Evolutionary conservation across 2,888 invertebrate species (phyloP), one percentile per base, ranked within the genome.

Genomic region (Drosophila kambysellisi): DNA sequence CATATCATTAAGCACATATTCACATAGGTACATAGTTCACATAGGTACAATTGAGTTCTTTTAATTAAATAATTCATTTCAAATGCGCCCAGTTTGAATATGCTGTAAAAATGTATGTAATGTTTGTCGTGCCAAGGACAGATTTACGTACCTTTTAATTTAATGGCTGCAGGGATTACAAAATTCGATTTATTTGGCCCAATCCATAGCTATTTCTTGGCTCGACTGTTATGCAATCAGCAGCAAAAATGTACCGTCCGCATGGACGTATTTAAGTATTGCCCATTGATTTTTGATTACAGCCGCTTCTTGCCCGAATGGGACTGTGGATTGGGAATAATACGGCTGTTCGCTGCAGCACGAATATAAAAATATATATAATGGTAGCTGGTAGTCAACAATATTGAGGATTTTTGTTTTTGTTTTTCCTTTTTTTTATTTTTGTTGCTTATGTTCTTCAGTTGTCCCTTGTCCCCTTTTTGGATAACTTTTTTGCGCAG

Each of bases 241-340:
- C 70, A 69, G 71, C 72, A 73, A 78, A 71, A 76, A 74, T 86
- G 67, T 76, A 71, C 70, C 59, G 80, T 63, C 77, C 75, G 69
- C 76, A 76, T 74, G 77, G 75, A 76, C 82, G 57, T 73, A 46
- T 83, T 74, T 73, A 76, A 82, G 76, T 81, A 79, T 77, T 79
- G 70, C 69, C 70, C 82, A 86, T 84, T 79, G 88, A 86, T 80
- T 88, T 83, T 79, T 76, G 79, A 79, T 79, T 79, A 74, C 73
- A 8, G 39, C 25, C 4, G 15, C 17, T 39, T 60, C 77, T 70
- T 67, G 71, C 17, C 63, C 56, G 32, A 29, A 43, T 43, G 70
- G 46, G 56, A 53, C 57, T 60, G 61, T 57, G 46, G n/a, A 41
- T 17, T 48, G 50, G 41, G 29, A 52, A 20, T 48, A 41, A 20